These are phyloP conservation scores for Pachyrhynchus sulphureomaculatus DNA, from an alignment of 1,140 invertebrate species.

Conservation along the genomic window DNA sequence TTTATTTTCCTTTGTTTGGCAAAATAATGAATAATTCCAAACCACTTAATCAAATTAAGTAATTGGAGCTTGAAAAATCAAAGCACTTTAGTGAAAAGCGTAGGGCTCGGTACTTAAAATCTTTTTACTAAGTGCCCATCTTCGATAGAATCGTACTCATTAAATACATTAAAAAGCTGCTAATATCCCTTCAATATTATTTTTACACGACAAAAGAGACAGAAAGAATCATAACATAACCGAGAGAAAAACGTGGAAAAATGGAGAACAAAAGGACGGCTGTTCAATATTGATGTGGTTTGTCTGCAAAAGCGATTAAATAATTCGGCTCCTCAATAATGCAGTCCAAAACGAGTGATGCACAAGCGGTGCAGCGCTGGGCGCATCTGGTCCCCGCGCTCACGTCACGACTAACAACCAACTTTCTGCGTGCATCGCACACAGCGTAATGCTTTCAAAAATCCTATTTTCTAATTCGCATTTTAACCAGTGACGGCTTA, in stretches of 20 bases:
- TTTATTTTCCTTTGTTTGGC: too few species aligned
- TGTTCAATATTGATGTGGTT: conserved; percentile 45
- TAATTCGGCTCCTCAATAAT: conserved; percentile 46
- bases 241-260: conserved; percentile 14
- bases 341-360: conserved; percentile 25
- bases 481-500: neutral
- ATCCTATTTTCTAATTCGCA: conserved; percentile 21
- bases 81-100: too few species aligned
- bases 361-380: conserved; percentile 12
- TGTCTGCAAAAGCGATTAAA: conserved; percentile 48
- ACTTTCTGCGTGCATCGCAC: conserved; percentile 21
- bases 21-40: too few species aligned
- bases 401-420: conserved; percentile 23
- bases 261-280: conserved; percentile 30
- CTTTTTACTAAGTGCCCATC: too few species aligned
- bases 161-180: too few species aligned
- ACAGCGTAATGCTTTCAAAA: conserved; percentile 22
- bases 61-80: too few species aligned
- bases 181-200: too few species aligned
- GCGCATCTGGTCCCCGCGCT: conserved; percentile 31
- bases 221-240: neutral
- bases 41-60: too few species aligned
- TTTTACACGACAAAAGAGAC: too few species aligned
- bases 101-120: too few species aligned
- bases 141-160: too few species aligned